A percentile compares a stretch with the other conserved stretches of the same genome.
phyloP scores from a whole-genome alignment of 2,113 vertebrate genomes.

The Sander vitreus region DNA sequence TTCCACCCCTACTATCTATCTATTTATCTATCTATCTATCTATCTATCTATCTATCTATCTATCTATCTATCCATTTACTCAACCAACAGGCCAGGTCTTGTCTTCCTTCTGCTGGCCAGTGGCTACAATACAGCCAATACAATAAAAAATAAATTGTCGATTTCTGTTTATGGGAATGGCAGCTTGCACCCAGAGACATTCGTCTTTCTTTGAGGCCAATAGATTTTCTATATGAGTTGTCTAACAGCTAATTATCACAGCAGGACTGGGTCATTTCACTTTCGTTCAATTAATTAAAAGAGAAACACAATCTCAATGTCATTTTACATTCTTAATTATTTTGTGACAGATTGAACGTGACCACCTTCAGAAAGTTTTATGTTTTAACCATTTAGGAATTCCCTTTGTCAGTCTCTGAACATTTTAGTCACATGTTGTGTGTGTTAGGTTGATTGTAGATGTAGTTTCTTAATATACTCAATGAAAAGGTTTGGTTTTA shows the following conservation, averaged over 20 bases:
- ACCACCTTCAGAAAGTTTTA: constrained; percentile 10
- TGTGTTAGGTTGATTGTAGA: background rate
- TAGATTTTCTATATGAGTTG: constrained; percentile 45
- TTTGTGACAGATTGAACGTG: constrained; percentile 24
- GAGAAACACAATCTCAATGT: constrained; percentile 49
- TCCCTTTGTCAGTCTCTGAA: background rate
- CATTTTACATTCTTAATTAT: constrained; percentile 49
- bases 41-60: background rate
- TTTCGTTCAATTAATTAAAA: constrained; percentile 61
- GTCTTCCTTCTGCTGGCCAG: constrained; percentile 38
- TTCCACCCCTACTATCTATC: background rate
- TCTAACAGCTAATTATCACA: constrained; percentile 57
- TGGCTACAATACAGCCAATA: constrained; percentile 52
- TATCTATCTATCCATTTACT: constrained; percentile 22
- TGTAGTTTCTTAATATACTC: background rate
- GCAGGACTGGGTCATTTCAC: constrained; percentile 49
- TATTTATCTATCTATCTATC: constrained; percentile 5
- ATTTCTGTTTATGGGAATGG: constrained; percentile 21
- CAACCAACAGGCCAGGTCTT: constrained; percentile 37
- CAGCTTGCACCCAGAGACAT: constrained; percentile 28
- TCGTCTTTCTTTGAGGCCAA: constrained; percentile 47
- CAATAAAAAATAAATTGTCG: constrained; percentile 22
- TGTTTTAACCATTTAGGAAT: background rate
- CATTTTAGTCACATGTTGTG: background rate
- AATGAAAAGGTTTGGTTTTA: background rate